Evolutionary conservation across 2,113 vertebrate species (phyloP).

Genomic region (Anguilla rostrata): DNA sequence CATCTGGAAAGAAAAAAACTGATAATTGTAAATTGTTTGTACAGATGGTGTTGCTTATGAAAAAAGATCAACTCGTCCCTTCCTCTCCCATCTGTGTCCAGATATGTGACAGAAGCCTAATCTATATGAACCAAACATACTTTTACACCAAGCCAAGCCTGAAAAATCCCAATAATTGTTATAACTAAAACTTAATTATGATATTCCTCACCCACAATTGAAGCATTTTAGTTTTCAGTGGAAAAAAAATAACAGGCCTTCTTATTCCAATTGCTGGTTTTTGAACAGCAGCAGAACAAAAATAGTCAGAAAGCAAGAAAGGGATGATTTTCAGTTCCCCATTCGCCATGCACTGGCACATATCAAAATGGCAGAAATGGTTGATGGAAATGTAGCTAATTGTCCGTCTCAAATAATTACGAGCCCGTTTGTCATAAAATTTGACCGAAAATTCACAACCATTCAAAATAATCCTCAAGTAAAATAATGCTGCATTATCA

Average conservation of each 20-base stretch:
- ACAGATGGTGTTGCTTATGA: slow-evolving; percentile 36
- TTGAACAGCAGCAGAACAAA: not conserved
- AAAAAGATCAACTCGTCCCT: slow-evolving; percentile 14
- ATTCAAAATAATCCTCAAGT: not conserved
- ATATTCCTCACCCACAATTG: slow-evolving; percentile 33
- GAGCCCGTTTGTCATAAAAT: not conserved
- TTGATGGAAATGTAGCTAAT: slow-evolving; percentile 26
- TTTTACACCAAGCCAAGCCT: slow-evolving; percentile 29
- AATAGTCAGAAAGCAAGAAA: slow-evolving; percentile 18
- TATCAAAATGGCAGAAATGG: slow-evolving; percentile 6
- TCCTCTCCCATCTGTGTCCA: slow-evolving; percentile 19
- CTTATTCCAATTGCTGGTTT: not conserved
- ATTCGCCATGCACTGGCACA: not conserved
- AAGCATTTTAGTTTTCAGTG: slow-evolving; percentile 34
- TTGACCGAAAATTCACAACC: not conserved
- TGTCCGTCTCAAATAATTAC: not conserved
- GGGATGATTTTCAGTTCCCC: not conserved
- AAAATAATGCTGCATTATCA: not conserved
- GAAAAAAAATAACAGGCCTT: slow-evolving; percentile 18
- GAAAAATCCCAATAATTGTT: slow-evolving; percentile 20
- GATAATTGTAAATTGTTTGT: slow-evolving; percentile 35
- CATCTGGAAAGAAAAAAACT: slow-evolving; percentile 10
- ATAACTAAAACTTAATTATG: slow-evolving; percentile 37
- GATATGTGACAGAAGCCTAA: slow-evolving; percentile 23
- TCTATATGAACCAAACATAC: slow-evolving; percentile 39